Conservation (phyloP, 2,113 vertebrate species). For the Herpetotheres cachinnans region DNA sequence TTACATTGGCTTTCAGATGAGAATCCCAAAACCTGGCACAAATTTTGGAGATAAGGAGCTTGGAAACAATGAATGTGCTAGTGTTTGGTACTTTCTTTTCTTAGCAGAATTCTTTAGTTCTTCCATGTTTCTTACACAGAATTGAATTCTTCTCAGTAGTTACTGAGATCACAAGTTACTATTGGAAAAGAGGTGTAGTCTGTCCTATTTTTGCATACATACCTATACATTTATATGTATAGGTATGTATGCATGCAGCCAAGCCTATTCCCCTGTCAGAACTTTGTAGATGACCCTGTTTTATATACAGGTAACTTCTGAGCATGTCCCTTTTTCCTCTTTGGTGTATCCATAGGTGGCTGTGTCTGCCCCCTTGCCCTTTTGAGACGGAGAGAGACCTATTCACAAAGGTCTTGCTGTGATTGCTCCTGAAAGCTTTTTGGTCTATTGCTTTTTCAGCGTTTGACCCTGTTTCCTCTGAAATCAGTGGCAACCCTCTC, state of each 20-base stretch:
- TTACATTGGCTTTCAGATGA: background rate
- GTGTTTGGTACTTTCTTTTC: background rate
- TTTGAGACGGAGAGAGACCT: background rate
- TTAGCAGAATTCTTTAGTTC: background rate
- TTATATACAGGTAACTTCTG: background rate
- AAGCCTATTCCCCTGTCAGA: background rate
- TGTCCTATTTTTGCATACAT: background rate
- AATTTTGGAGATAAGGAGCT: background rate
- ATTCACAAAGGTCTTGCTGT: background rate
- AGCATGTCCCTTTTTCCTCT: background rate
- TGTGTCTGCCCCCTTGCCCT: background rate
- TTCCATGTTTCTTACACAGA: background rate
- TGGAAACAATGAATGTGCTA: background rate
- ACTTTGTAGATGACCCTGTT: background rate
- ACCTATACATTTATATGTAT: fast-evolving
- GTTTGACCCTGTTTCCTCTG: background rate
- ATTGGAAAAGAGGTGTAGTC: background rate
- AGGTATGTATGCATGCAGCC: background rate
- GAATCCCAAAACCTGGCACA: background rate
- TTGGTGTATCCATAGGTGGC: background rate
- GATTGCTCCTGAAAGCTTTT: background rate
- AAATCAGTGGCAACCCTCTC: background rate
- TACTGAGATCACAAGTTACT: background rate
- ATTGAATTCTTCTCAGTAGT: background rate
- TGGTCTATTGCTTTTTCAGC: background rate